A percentile compares a stretch with the other conserved stretches of the same genome.
Evolutionary conservation across 2,888 invertebrate genomes (phyloP).

Genomic region (Strigamia maritima): DNA sequence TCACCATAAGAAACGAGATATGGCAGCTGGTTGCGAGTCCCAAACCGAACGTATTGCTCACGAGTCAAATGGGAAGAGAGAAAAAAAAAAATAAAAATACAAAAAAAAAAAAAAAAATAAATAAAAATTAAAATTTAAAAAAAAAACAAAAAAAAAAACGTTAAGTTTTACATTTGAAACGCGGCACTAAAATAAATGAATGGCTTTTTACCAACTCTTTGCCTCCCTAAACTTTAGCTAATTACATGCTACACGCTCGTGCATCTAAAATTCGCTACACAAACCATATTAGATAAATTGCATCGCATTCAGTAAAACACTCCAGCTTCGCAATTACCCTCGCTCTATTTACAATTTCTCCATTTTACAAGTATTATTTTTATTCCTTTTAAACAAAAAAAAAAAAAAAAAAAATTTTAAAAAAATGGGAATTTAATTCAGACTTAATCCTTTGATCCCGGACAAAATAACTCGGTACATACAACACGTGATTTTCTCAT

Average conservation of each 20-base stretch:
- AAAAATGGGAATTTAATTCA: background rate
- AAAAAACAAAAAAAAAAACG: no score
- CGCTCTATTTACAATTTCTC: conserved; percentile 1
- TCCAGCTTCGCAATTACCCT: conserved; percentile 20
- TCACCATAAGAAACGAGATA: conserved; percentile 33
- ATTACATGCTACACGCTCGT: conserved; percentile 9
- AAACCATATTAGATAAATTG: conserved; percentile 32
- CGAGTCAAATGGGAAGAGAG: background rate
- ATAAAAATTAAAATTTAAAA: no score
- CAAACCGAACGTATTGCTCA: conserved; percentile 7
- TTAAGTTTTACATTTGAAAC: conserved; percentile 26
- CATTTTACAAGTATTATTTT: background rate
- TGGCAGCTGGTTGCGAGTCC: background rate
- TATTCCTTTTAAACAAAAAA: background rate
- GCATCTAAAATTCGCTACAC: conserved; percentile 27
- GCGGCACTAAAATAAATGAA: conserved; percentile 13
- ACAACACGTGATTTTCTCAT: background rate
- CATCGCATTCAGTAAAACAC: conserved; percentile 9
- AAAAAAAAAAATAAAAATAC: background rate
- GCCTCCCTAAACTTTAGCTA: conserved; percentile 24
- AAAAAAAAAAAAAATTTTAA: background rate
- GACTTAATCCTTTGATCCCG: background rate
- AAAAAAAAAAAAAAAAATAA: background rate
- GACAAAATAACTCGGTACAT: background rate
- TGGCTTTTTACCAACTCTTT: conserved; percentile 20